Conservation (phyloP, 2,113 vertebrate genomes). For the Romanogobio albipinnatus region DNA sequence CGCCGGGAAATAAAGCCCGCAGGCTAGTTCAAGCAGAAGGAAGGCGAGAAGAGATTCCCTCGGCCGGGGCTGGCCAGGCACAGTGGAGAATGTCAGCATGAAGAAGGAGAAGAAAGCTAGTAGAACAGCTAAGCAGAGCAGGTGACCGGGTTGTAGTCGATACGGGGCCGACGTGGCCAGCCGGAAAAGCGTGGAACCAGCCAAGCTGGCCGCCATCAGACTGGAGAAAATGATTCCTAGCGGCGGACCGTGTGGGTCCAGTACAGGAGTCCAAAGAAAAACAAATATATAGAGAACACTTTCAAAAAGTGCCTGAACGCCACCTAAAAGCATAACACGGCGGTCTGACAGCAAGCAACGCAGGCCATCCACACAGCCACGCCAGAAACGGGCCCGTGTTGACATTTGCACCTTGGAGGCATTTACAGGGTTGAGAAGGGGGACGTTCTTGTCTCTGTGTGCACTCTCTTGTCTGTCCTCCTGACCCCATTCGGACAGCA, state of each 20-base stretch:
- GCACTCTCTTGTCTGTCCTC: conserved; percentile 75
- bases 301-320: conserved; percentile 91
- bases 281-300: conserved; percentile 93
- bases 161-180: conserved; percentile 85
- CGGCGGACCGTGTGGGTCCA: conserved; percentile 87
- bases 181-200: conserved; percentile 86
- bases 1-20: conserved; percentile 91
- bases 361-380: conserved; percentile 82
- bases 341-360: conserved; percentile 86
- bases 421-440: conserved; percentile 53
- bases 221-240: conserved; percentile 90
- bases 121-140: conserved; percentile 86
- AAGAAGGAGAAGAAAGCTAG: conserved; percentile 91
- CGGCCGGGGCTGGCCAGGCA: conserved; percentile 84
- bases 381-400: conserved; percentile 72
- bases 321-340: conserved; percentile 86
- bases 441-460: conserved; percentile 63
- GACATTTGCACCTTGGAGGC: conserved; percentile 57
- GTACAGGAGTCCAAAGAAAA: conserved; percentile 93
- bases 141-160: conserved; percentile 86
- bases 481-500: conserved; percentile 84
- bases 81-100: conserved; percentile 91
- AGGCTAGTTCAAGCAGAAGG: conserved; percentile 87
- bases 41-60: conserved; percentile 90
- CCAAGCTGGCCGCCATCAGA: conserved; percentile 90